Evolutionary conservation across 2,797 vertebrate species (phyloP).

Genomic region (Pogonophryne albipinna): DNA sequence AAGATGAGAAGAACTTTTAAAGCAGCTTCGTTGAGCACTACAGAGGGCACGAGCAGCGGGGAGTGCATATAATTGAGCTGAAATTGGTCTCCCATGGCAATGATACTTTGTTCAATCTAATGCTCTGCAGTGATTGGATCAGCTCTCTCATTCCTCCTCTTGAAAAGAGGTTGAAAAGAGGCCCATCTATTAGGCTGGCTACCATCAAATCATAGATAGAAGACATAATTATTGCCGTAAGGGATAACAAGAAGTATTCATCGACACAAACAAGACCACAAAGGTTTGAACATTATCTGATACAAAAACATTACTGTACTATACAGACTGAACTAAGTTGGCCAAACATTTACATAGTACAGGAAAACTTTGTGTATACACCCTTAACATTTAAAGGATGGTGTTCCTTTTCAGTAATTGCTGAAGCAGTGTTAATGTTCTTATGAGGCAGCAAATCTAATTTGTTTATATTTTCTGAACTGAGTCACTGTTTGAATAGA

Average conservation of each 20-base stretch:
- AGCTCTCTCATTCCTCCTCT: conserved; percentile 68
- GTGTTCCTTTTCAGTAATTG: neutral
- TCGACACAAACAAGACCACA: conserved; percentile 45
- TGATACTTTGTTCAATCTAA: conserved; percentile 83
- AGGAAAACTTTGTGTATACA: neutral
- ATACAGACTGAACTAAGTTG: neutral
- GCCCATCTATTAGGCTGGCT: conserved; percentile 65
- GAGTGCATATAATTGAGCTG: conserved; percentile 88
- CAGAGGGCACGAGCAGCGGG: conserved; percentile 83
- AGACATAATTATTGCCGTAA: conserved; percentile 62
- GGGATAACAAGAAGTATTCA: conserved; percentile 67
- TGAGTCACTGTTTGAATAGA: conserved; percentile 61
- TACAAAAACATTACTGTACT: conserved; percentile 21
- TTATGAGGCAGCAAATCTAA: conserved; percentile 63
- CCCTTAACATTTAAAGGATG: neutral
- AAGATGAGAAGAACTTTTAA: conserved; percentile 78
- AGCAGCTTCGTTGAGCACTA: conserved; percentile 74
- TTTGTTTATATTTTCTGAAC: conserved; percentile 69
- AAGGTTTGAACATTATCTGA: conserved; percentile 55
- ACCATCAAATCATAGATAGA: conserved; percentile 72
- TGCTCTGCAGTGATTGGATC: conserved; percentile 74
- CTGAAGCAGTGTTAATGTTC: conserved; percentile 46
- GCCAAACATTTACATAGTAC: conserved; percentile 3
- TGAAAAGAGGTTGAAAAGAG: conserved; percentile 73
- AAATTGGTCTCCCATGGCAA: conserved; percentile 86